Evolutionary conservation across 2,888 invertebrate species (phyloP), one percentile per base, ranked within the genome.

Genomic region (Drepanosiphum platanoidis): DNA sequence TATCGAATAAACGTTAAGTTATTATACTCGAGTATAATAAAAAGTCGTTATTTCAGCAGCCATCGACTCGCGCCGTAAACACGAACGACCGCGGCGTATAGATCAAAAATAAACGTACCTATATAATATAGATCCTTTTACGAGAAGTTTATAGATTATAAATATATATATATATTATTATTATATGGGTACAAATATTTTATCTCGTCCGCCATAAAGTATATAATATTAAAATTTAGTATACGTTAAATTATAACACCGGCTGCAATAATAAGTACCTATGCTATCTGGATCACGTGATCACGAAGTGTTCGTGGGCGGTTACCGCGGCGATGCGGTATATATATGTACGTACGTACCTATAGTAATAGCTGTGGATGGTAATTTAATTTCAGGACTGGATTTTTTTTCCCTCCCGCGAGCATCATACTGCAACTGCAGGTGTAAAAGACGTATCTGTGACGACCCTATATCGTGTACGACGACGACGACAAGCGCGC

Each of bases 261-360:
- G 32, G 64, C 34, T n/a, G n/a, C n/a, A n/a, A n/a, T 72, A 74
- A 82, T 79, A 72, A 64, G 52, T 74, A 61, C n/a, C n/a, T n/a
- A n/a, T n/a, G n/a, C 27, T 74, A 84, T 84, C 74, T 42, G 34
- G 52, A 34, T 66, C 8, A 66, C 52, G 83, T 46, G 75, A 84
- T 84, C 83, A 84, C 75, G 75, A 84, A 84, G 83, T 84, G 83
- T 84, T 84, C 75, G 75, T 84, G 83, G 83, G 83, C 83, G 83
- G 83, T 75, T 81, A 84, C 83, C 75, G 36, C n/a, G n/a, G n/a
- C n/a, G n/a, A n/a, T n/a, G n/a, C n/a, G n/a, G n/a, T n/a, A n/a
- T n/a, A n/a, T n/a, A n/a, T n/a, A n/a, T n/a, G n/a, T n/a, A n/a
- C n/a, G n/a, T n/a, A n/a, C n/a, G n/a, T n/a, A n/a, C n/a, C n/a